Evolutionary conservation across 2,113 vertebrate species (phyloP).

Genomic region (Mus spicilegus): DNA sequence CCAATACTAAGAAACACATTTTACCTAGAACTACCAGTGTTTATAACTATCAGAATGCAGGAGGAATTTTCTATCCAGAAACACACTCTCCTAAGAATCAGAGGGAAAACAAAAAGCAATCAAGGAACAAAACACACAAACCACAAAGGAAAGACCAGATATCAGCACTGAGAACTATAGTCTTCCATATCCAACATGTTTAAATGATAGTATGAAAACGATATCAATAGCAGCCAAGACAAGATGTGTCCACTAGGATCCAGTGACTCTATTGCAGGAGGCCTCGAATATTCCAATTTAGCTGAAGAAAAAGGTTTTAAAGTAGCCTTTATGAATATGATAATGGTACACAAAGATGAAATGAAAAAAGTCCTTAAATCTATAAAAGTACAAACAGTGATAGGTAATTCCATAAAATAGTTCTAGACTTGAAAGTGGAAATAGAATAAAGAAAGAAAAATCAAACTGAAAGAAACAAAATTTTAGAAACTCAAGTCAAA

Average conservation of each 20-base stretch:
- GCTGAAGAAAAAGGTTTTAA: no score
- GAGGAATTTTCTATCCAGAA: not conserved
- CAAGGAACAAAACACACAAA: not conserved
- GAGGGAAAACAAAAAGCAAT: not conserved
- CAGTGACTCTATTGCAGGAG: not conserved
- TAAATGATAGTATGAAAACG: not conserved
- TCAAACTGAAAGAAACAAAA: not conserved
- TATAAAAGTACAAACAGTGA: no score
- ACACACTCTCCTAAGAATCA: not conserved
- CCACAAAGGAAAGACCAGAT: not conserved
- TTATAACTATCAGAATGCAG: not conserved
- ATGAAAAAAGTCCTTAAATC: no score
- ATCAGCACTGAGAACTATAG: not conserved
- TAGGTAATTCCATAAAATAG: no score
- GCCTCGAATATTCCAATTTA: not conserved
- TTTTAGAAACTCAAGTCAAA: no score
- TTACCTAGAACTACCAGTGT: not conserved
- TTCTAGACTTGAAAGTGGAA: not conserved
- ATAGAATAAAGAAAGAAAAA: not conserved
- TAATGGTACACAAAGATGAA: no score
- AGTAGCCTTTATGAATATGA: no score
- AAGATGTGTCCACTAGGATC: not conserved
- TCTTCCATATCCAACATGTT: not conserved
- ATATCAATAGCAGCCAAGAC: not conserved
- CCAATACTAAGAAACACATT: not conserved